Base-by-base conservation (phyloP, 2,797 vertebrate genomes). In the Aphelocoma californica region DNA sequence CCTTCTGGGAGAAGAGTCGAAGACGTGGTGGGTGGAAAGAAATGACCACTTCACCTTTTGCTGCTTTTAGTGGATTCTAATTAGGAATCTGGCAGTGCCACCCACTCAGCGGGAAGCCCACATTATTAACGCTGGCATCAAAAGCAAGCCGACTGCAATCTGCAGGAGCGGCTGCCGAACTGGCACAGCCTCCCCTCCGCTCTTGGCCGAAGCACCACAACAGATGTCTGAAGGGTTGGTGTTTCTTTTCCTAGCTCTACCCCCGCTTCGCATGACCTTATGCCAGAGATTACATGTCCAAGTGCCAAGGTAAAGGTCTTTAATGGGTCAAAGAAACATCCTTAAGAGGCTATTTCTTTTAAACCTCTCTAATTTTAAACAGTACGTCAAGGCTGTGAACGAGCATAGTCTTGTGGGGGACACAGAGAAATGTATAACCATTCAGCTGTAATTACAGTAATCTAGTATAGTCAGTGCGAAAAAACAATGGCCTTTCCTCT, bases 201-300 rank as follows among this genome's bases (percentile, higher is more conserved):
- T 97, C 93, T 97, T 98, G 97, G 97, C 97, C 64, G 21, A 69
- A 28, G 67, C 93, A 80, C 89, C 94, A 61, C 77, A 98, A 81
- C 98, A 98, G 97, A 98, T 98, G 97, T 97, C 95, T 93, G 94
- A 88, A 94, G 90, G 82, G 78, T 93, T 81, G 93, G 85, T 80
- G 85, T 91, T 97, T 88, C 88, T 78, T 69, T 92, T 66, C 94
- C 88, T 70, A 42, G 44, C 81, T 82, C 91, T 80, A 64, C 50
- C 51, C 84, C 83, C 7, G 0, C 94, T 82, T 84, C 9, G 6
- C 48, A 38, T 81, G 94, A 97, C 96, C 95, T 96, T 91, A 75
- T 96, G 97, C 95, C 97, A 97, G 96, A 97, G 91, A 93, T 93
- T 96, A 83, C 78, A 95, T 44, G 51, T 44, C 6, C 75, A 79